Conservation (phyloP, 2,797 vertebrate genomes). For the Pseudotriccus pelzelni region DNA sequence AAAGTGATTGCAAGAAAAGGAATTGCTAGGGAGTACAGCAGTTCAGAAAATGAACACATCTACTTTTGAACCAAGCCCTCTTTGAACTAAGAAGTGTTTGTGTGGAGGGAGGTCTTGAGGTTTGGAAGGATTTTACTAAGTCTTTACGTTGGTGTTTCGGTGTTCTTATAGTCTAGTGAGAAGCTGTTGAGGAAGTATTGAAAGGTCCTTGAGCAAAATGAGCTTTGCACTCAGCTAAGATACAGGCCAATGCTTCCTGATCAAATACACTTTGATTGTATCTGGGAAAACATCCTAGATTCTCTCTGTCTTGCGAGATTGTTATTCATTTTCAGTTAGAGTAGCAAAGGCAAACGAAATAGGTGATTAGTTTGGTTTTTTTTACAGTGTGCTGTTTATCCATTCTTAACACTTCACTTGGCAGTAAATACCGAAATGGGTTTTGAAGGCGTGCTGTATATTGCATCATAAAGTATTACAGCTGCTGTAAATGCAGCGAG, state of each 20-base stretch:
- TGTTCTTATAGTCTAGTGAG: not conserved
- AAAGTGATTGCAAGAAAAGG: not conserved
- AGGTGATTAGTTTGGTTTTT: conserved; percentile 1
- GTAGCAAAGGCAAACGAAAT: not conserved
- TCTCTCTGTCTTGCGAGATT: not conserved
- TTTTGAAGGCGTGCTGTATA: conserved; percentile 1
- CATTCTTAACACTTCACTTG: conserved; percentile 18
- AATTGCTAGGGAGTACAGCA: not conserved
- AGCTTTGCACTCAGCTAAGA: not conserved
- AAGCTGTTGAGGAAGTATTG: not conserved
- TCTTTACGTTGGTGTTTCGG: not conserved
- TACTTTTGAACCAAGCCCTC: accelerated
- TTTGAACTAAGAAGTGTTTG: not conserved
- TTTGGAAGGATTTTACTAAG: not conserved
- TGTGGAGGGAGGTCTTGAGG: not conserved
- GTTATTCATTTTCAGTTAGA: not conserved
- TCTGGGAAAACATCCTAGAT: not conserved
- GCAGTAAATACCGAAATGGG: not conserved
- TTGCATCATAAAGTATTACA: conserved; percentile 44
- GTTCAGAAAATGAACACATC: not conserved
- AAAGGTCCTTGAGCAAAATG: not conserved
- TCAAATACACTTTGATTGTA: not conserved
- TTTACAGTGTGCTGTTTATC: conserved; percentile 2
- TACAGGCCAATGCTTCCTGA: not conserved
- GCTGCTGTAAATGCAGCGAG: not conserved